Conservation (phyloP, 2,797 vertebrate genomes). For the Stomatorhinus walkeri region DNA sequence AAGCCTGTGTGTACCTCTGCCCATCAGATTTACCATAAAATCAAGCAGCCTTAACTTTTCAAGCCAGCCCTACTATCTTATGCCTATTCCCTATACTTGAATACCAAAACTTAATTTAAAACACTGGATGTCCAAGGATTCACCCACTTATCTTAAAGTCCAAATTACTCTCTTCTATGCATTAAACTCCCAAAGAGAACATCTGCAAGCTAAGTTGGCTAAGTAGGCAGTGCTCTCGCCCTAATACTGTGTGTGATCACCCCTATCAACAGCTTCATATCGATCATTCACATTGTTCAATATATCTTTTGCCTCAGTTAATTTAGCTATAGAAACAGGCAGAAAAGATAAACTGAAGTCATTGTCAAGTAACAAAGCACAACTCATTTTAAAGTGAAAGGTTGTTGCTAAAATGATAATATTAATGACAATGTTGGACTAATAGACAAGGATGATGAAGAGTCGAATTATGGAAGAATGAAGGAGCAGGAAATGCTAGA, state of each 20-base stretch:
- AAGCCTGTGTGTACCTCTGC: not conserved
- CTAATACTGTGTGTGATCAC: not conserved
- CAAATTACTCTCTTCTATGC: not conserved
- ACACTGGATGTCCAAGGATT: not conserved
- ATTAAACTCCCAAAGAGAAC: not conserved
- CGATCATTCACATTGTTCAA: not conserved
- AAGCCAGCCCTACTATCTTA: not conserved
- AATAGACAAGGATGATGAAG: not conserved
- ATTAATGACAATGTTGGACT: not conserved
- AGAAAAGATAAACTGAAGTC: not conserved
- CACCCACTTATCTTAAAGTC: not conserved
- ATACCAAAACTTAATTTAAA: not conserved
- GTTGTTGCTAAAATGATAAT: not conserved
- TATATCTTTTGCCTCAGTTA: not conserved
- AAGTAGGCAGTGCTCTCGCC: not conserved
- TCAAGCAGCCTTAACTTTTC: not conserved
- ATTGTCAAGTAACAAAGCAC: not conserved
- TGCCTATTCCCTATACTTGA: not conserved
- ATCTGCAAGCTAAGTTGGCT: not conserved
- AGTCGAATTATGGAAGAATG: not conserved
- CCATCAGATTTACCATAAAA: not conserved
- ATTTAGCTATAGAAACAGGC: not conserved
- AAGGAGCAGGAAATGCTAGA: not conserved
- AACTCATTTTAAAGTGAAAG: not conserved
- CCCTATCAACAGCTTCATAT: not conserved